Evolutionary conservation across 2,113 vertebrate genomes (phyloP), one percentile per base, ranked within the genome.

Genomic region (Craseonycteris thonglongyai): DNA sequence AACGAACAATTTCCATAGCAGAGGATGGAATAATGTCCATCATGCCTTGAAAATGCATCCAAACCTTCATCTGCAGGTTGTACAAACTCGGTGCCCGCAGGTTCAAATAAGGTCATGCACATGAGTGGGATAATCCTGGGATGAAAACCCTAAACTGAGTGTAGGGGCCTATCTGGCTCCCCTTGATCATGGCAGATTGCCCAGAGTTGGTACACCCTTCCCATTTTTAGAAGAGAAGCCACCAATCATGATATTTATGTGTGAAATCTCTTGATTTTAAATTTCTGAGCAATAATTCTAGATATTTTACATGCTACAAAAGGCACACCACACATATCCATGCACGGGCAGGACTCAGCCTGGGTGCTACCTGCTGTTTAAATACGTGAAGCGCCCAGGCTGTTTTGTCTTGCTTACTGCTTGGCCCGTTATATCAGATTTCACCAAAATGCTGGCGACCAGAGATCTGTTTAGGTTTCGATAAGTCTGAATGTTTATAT

Each of bases 251-350:
- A 84, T 74, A 24, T 79, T 72, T 66, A 18, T 13, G 49, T 19
- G 19, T 74, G 26, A 89, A 49, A 16, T 88, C 7, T 30, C 47
- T 75, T 74, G 40, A 87, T 35, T 90, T 92, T 61, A 81, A 58
- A 11, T 87, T 95, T 94, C 72, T 82, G 18, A 28, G 51, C 51
- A 90, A 75, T 65, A 58, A 16, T 83, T 83, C 5, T 24, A 86
- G 76, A 68, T 12, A 22, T 51, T 89, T 68, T 10, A 6, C 5
- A 8, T 4, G 11, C 51, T 21, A 4, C 35, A 38, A 45, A 28
- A n/a, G 22, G 15, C 3, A 6, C 2, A 26, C 30, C 38, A 2
- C 5, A 54, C 0, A 5, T 6, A 40, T 0, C n/a, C 22, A 47
- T 14, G 51, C 8, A 35, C 0, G 5, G 22, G 18, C 22, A 24